Evolutionary conservation across 2,113 vertebrate genomes (phyloP).

Genomic region (Climacteris rufus): DNA sequence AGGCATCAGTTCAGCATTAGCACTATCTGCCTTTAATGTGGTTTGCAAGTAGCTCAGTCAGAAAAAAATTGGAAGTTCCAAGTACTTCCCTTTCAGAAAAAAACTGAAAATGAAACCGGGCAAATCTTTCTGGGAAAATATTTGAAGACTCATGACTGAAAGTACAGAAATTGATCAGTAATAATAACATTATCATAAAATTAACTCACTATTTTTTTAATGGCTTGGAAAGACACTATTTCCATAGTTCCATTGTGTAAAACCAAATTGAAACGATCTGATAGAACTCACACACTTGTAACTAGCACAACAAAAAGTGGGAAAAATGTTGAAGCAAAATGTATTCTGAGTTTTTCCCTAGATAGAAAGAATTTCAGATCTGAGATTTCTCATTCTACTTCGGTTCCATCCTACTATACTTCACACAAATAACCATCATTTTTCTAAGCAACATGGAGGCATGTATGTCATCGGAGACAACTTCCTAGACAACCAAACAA

Average conservation of each 20-base stretch:
- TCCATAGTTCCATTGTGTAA: not conserved
- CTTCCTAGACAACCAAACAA: not conserved
- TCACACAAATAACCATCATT: not conserved
- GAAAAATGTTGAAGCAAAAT: not conserved
- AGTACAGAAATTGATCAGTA: not conserved
- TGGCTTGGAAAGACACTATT: not conserved
- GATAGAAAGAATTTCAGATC: not conserved
- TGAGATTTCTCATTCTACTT: not conserved
- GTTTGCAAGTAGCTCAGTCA: not conserved
- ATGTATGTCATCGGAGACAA: not conserved
- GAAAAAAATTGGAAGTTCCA: not conserved
- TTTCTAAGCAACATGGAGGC: not conserved
- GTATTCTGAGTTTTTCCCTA: not conserved
- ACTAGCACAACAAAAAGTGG: not conserved
- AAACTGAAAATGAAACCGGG: not conserved
- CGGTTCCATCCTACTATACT: not conserved
- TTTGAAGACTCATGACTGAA: not conserved
- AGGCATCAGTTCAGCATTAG: not conserved
- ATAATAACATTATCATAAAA: not conserved
- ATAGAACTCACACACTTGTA: not conserved
- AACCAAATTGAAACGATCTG: not conserved
- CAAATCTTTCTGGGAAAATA: not conserved
- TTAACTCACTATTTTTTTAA: not conserved
- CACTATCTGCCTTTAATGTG: not conserved
- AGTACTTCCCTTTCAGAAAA: not conserved